Evolutionary conservation across 2,888 invertebrate genomes (phyloP).

Genomic region (Lasioglossum marginatum): DNA sequence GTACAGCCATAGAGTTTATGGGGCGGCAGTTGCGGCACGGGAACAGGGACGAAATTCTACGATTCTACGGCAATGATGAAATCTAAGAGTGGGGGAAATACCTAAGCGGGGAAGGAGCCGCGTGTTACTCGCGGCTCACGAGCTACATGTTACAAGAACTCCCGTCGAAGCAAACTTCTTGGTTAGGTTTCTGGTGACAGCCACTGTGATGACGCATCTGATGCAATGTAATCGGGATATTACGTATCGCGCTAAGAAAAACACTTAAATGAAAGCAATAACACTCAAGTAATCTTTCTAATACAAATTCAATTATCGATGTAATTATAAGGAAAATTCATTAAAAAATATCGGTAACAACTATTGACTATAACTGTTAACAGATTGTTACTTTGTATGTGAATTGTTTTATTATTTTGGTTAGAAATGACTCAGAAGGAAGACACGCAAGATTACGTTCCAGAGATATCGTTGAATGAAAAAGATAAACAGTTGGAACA

Average conservation of each 20-base stretch:
- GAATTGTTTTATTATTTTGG: background rate
- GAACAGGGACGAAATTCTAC: too few relatives aligned
- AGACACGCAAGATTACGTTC: conserved; percentile 11
- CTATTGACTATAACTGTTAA: conserved; percentile 1
- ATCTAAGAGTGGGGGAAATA: background rate
- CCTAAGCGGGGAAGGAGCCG: background rate
- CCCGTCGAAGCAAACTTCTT: background rate
- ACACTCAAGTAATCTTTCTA: background rate
- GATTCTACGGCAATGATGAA: background rate
- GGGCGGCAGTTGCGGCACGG: too few relatives aligned
- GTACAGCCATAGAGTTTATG: too few relatives aligned
- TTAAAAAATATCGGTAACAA: background rate
- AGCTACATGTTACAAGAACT: too few relatives aligned
- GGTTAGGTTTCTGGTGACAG: conserved; percentile 57
- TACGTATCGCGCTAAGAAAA: background rate
- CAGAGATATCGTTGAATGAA: conserved; percentile 32
- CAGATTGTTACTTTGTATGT: background rate
- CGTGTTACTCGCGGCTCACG: background rate
- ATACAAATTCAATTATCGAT: background rate
- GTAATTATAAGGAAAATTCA: background rate
- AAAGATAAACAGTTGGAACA: conserved; percentile 20
- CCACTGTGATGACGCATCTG: conserved; percentile 35
- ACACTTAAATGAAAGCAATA: conserved; percentile 18
- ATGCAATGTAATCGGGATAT: background rate
- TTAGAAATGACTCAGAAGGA: conserved; percentile 47